These are phyloP conservation scores for Hormaphis cornu DNA, from an alignment of 1,140 invertebrate species.

Conservation along the genomic window DNA sequence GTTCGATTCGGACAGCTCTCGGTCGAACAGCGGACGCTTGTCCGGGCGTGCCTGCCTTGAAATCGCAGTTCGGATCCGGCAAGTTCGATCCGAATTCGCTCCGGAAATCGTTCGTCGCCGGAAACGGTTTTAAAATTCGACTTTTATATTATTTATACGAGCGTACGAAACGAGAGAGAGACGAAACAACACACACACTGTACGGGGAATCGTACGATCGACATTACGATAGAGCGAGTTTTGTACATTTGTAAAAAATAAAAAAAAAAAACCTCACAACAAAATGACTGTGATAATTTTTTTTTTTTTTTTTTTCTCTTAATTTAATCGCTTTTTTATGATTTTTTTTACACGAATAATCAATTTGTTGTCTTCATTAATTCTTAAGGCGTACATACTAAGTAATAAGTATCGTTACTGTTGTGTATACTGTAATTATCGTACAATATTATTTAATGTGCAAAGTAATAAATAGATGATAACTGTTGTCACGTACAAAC, in stretches of 20 bases:
- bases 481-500: too few relatives aligned
- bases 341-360: conserved; percentile 20
- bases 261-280: conserved; percentile 11
- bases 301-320: conserved; percentile 8
- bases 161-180: not conserved
- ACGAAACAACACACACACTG: not conserved
- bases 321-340: not conserved
- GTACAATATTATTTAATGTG: too few relatives aligned
- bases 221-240: not conserved
- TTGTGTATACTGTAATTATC: too few relatives aligned
- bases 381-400: not conserved
- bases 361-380: conserved; percentile 27
- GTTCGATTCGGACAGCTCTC: too few relatives aligned
- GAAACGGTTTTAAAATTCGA: not conserved
- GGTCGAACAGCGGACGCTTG: too few relatives aligned
- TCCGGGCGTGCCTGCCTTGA: too few relatives aligned
- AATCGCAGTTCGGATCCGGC: too few relatives aligned
- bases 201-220: not conserved
- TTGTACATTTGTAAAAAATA: not conserved
- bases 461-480: too few relatives aligned
- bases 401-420: too few relatives aligned
- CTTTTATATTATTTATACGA: too few relatives aligned
- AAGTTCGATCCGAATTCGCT: too few relatives aligned
- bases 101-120: too few relatives aligned
- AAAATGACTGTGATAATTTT: conserved; percentile 32